Base-by-base conservation (phyloP, 2,888 invertebrate species). In the Formica aserva region DNA sequence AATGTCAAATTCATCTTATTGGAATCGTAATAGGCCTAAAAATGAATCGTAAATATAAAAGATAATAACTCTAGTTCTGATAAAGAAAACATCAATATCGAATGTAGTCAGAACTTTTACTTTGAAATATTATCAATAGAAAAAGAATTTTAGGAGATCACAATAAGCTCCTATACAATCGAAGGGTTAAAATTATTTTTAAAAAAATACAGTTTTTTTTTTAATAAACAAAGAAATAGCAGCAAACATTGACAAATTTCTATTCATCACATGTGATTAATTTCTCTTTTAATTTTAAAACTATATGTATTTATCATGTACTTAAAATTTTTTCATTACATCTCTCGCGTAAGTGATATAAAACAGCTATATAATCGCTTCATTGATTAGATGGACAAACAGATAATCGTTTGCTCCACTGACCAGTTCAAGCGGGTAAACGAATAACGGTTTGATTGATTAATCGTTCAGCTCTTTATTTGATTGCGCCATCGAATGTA, bases 371-470 rank as follows among this genome's bases (percentile, higher is more conserved):
- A 57, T 71, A 80, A 80, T 80, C 60, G 78, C 78, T 80, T 72
- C 78, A 80, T 72, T 80, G 78, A 80, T 80, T 80, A 80, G 78
- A 80, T 80, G 72, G 72, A 80, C 78, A 80, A 72, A 62, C 78
- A 45, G 78, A 80, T 80, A 80, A 80, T 80, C 60, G 78, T 80
- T 80, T 80, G 45, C 72, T 80, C 78, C 78, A 80, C 35, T 80
- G 78, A 80, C 72, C 78, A 80, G 78, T 60, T 62, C 72, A 72
- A 80, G 78, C 78, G 78, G 45, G 60, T 80, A 80, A 80, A 80
- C 78, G 78, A 80, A 80, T 80, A 78, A 80, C 78, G 72, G 60
- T 72, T 80, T 80, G 78, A 80, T 80, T 72, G 78, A 80, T 80
- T 80, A 80, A 80, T 80, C 72, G 78, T 45, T 80, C 60, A 29